Conservation (phyloP, 2,113 vertebrate genomes). For the Damaliscus lunatus region DNA sequence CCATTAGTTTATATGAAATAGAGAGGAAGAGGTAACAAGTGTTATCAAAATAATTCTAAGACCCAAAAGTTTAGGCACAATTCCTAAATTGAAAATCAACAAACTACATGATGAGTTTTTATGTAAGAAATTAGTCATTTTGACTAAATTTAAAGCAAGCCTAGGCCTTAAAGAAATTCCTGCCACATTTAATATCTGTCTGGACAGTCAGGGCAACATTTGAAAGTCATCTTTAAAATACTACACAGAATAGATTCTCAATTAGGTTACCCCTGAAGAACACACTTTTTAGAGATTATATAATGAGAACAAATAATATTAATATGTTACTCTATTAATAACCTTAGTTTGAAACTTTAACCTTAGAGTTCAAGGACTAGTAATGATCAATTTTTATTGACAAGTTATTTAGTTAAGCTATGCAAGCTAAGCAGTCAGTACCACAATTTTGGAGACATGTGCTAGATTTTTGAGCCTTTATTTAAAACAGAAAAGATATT, state of each 20-base stretch:
- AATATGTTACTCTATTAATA: not conserved
- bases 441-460: not conserved
- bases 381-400: not conserved
- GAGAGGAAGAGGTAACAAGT: not conserved
- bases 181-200: not conserved
- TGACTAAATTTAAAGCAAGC: not conserved
- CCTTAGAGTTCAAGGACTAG: not conserved
- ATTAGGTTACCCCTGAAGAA: not conserved
- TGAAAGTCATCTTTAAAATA: conserved; percentile 49
- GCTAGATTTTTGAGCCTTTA: not conserved
- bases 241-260: not conserved
- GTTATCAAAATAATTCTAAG: conserved; percentile 24
- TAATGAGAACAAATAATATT: conserved; percentile 14
- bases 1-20: conserved; percentile 31
- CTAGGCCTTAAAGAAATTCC: not conserved
- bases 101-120: conserved; percentile 9
- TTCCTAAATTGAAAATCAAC: conserved; percentile 12
- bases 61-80: conserved; percentile 26
- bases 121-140: conserved; percentile 11
- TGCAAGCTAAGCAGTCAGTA: conserved; percentile 39
- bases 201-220: not conserved
- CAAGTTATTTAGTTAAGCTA: conserved; percentile 17
- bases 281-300: not conserved
- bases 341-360: conserved; percentile 18
- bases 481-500: conserved; percentile 30